Evolutionary conservation across 2,888 invertebrate genomes (phyloP).

Genomic region (Callyntrura guangdongensis): DNA sequence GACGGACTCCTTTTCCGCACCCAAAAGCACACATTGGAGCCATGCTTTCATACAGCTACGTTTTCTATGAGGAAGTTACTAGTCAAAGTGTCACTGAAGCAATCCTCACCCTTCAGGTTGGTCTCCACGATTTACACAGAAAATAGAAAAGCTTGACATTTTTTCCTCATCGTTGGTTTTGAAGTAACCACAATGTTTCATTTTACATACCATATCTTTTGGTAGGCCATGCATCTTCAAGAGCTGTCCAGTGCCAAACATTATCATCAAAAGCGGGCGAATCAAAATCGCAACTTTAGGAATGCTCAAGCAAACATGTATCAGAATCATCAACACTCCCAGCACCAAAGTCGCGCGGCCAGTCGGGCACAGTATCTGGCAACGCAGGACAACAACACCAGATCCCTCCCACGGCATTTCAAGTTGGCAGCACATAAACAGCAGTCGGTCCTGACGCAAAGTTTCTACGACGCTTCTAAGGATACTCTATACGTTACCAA

Average conservation of each 20-base stretch:
- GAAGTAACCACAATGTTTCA: background rate
- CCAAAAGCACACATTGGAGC: constrained; percentile 94
- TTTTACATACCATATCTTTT: background rate
- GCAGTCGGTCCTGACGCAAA: constrained; percentile 90
- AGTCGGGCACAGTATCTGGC: constrained; percentile 79
- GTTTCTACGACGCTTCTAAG: constrained; percentile 96
- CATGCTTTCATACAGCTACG: constrained; percentile 96
- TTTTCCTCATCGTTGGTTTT: no score
- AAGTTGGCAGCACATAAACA: constrained; percentile 92
- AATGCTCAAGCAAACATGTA: constrained; percentile 81
- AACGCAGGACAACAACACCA: constrained; percentile 89
- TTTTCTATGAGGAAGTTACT: constrained; percentile 98
- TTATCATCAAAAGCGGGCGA: constrained; percentile 83
- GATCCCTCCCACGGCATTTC: constrained; percentile 95
- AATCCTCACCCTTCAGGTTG: constrained; percentile 96
- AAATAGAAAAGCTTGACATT: background rate
- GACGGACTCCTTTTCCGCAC: constrained; percentile 97
- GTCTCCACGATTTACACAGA: constrained; percentile 84
- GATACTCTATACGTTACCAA: constrained; percentile 98
- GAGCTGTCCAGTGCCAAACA: constrained; percentile 93
- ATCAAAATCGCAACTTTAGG: constrained; percentile 83
- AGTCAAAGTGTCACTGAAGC: constrained; percentile 97
- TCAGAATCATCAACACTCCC: constrained; percentile 74
- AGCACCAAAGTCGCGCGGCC: constrained; percentile 68
- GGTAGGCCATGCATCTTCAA: constrained; percentile 94